phyloP scores from a whole-genome alignment of 2,888 invertebrate genomes.

The Hololepta plana region DNA sequence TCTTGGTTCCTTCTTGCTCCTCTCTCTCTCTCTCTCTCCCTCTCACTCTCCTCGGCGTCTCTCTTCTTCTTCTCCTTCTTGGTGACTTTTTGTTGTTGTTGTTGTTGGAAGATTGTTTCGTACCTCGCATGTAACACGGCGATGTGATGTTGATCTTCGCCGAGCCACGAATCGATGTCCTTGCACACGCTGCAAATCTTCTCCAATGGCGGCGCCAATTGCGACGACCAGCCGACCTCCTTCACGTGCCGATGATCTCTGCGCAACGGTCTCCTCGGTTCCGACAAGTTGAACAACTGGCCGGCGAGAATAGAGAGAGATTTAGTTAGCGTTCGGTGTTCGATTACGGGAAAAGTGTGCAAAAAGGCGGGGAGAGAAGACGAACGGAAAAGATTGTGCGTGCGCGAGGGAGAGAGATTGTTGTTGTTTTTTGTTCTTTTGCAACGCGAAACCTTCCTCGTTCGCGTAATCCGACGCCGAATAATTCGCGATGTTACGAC shows the following conservation, averaged over 20 bases:
- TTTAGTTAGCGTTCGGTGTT: too few relatives aligned
- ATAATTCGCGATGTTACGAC: too few relatives aligned
- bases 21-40: too few relatives aligned
- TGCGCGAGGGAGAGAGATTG: too few relatives aligned
- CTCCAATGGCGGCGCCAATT: constrained; percentile 76
- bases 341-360: too few relatives aligned
- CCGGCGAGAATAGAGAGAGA: too few relatives aligned
- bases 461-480: too few relatives aligned
- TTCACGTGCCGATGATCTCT: constrained; percentile 48
- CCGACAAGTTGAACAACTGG: constrained; percentile 77
- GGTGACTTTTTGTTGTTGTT: neutral
- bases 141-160: constrained; percentile 65
- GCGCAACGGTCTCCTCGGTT: constrained; percentile 42
- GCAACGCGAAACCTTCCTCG: too few relatives aligned
- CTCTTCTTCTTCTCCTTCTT: neutral
- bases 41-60: constrained; percentile 3
- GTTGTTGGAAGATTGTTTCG: constrained; percentile 12
- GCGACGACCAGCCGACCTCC: constrained; percentile 72
- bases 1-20: too few relatives aligned
- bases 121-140: constrained; percentile 78
- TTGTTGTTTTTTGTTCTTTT: too few relatives aligned
- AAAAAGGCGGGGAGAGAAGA: too few relatives aligned
- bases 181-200: constrained; percentile 83
- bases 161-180: constrained; percentile 83
- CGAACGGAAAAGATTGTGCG: too few relatives aligned